Conservation (phyloP, 2,888 invertebrate species). For the Ennomos quercinarius region DNA sequence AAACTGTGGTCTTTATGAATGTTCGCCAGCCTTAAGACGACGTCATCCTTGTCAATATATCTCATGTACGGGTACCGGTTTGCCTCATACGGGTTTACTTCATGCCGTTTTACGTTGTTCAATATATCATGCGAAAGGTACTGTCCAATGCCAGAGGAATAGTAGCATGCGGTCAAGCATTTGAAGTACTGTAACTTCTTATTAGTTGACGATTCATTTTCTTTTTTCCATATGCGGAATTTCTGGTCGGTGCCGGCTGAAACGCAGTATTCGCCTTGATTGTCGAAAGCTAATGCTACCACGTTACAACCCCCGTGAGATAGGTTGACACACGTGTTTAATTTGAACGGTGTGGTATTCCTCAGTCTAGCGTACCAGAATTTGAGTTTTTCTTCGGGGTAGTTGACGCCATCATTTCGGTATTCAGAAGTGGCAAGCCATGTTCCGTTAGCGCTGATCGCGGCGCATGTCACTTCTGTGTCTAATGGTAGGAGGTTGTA, state of each 20-base stretch:
- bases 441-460: constrained; percentile 66
- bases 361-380: constrained; percentile 58
- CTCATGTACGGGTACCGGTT: constrained; percentile 60
- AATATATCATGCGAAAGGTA: constrained; percentile 64
- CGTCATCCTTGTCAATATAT: constrained; percentile 52
- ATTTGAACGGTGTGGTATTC: constrained; percentile 57
- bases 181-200: constrained; percentile 56
- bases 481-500: constrained; percentile 74
- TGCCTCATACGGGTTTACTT: constrained; percentile 42
- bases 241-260: constrained; percentile 77
- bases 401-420: constrained; percentile 71
- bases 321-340: constrained; percentile 75
- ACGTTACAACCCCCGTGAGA: constrained; percentile 77
- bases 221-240: constrained; percentile 73
- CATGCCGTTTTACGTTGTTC: constrained; percentile 65
- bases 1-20: constrained; percentile 64
- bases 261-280: constrained; percentile 72
- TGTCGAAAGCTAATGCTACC: constrained; percentile 66
- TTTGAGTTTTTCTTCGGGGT: constrained; percentile 76
- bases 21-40: constrained; percentile 64
- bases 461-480: constrained; percentile 75
- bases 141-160: constrained; percentile 71
- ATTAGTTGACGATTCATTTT: constrained; percentile 49
- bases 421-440: constrained; percentile 80
- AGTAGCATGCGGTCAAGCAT: constrained; percentile 77